Evolutionary conservation across 1,140 invertebrate species (phyloP), one percentile per base, ranked within the genome.

Genomic region (Cryptotermes secundus): DNA sequence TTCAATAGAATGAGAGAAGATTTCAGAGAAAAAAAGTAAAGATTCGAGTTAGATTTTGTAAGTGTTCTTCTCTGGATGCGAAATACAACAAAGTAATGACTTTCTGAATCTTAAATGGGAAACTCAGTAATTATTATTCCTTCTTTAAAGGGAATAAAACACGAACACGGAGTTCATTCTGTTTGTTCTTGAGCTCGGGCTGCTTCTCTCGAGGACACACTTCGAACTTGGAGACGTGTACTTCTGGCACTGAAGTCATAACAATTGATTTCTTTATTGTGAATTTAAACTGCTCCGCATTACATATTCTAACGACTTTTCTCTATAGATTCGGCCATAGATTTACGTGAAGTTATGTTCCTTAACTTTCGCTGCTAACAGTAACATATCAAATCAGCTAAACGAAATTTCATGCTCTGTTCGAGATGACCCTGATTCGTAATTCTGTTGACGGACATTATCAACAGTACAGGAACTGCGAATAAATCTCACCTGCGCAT

Each of bases 71-170:
- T 72, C 59, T 31, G 59, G 59, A 31, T n/a, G 59, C 59, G 26
- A 31, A n/a, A 72, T 72, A 72, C 26, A 72, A 72, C 59, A 72
- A 31, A 72, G 59, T 72, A 72, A 72, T 72, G 59, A 72, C 59
- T 72, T 72, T 31, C 59, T 72, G n/a, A 72, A 72, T 72, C 26
- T 72, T n/a, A 72, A 31, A 72, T 72, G 59, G 45, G 59, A 31
- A 72, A 72, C 59, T 72, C n/a, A 72, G 26, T 72, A 31, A 72
- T 72, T 72, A 72, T 72, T 72, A 31, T 72, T 72, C 59, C n/a
- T 72, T n/a, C 59, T 72, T n/a, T 72, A 72, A 72, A 72, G 59
- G n/a, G 59, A 72, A 72, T 72, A 72, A 72, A 16, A 72, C 59
- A 31, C 7, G 59, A n/a, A 72, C 9, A 16, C 26, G 14, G 31